Conservation (phyloP, 2,888 invertebrate genomes). For the Drosophila mettleri region DNA sequence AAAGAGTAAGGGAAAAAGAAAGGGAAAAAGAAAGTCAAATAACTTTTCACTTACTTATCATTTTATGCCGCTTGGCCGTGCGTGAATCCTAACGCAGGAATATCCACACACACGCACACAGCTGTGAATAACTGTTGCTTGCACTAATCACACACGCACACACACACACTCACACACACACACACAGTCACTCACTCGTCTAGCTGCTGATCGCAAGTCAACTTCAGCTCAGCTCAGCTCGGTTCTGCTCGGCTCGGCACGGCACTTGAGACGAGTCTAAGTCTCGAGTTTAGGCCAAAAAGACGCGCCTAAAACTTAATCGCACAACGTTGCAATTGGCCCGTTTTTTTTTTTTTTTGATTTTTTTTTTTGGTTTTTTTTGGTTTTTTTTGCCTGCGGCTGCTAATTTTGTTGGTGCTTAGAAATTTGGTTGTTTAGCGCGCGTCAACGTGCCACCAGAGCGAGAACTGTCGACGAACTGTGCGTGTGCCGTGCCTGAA, state of each 20-base stretch:
- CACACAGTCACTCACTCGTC: neutral
- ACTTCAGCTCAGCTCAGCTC: neutral
- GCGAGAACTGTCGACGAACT: conserved; percentile 73
- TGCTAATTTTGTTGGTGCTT: conserved; percentile 15
- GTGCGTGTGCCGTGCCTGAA: conserved; percentile 57
- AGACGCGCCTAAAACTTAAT: conserved; percentile 1
- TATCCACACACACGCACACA: conserved; percentile 5
- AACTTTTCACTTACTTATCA: conserved; percentile 73
- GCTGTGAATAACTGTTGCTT: conserved; percentile 34
- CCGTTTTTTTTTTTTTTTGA: neutral
- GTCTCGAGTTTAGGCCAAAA: neutral
- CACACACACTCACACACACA: neutral
- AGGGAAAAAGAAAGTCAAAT: too few species aligned
- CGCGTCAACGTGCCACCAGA: conserved; percentile 64
- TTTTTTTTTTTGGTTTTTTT: neutral
- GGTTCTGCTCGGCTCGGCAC: neutral
- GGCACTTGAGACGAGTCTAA: neutral
- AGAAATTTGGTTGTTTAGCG: conserved; percentile 15
- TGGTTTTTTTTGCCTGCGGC: neutral
- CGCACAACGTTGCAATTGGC: conserved; percentile 24
- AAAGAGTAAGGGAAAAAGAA: too few species aligned
- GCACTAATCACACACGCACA: conserved; percentile 6
- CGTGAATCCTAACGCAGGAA: conserved; percentile 72
- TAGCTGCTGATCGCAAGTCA: conserved; percentile 3
- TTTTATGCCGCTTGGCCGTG: conserved; percentile 76